Percentiles rank a stretch among this genome's conserved stretches.
Evolutionary conservation across 2,888 invertebrate genomes (phyloP).

Genomic region (Tethea ocularis): DNA sequence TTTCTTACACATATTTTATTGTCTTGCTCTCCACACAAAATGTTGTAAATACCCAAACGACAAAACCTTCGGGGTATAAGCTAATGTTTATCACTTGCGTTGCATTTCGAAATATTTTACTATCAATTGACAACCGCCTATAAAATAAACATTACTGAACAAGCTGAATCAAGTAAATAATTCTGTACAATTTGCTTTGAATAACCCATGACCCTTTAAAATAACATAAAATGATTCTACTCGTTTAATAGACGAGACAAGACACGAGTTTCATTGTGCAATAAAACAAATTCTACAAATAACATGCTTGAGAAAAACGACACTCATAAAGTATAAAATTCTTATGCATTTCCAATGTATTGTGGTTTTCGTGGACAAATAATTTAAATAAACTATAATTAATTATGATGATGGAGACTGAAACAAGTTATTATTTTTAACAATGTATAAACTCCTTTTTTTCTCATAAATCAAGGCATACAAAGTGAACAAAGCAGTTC

Average conservation of each 20-base stretch:
- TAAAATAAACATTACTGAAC: slow-evolving; percentile 1
- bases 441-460: no score
- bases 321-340: no score
- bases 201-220: slow-evolving; percentile 2
- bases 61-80: background rate
- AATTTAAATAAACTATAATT: no score
- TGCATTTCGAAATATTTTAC: background rate
- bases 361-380: no score
- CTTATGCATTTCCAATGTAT: no score
- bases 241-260: background rate
- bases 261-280: background rate
- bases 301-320: background rate
- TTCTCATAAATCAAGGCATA: no score
- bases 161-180: background rate
- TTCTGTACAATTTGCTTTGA: background rate
- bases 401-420: no score
- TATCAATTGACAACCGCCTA: background rate
- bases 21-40: background rate
- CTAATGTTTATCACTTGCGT: background rate
- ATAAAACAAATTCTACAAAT: background rate
- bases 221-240: background rate
- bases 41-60: background rate
- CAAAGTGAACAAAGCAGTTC: no score
- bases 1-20: background rate
- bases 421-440: no score